phyloP scores from a whole-genome alignment of 2,888 invertebrate species.

The Brachyptera putata region DNA sequence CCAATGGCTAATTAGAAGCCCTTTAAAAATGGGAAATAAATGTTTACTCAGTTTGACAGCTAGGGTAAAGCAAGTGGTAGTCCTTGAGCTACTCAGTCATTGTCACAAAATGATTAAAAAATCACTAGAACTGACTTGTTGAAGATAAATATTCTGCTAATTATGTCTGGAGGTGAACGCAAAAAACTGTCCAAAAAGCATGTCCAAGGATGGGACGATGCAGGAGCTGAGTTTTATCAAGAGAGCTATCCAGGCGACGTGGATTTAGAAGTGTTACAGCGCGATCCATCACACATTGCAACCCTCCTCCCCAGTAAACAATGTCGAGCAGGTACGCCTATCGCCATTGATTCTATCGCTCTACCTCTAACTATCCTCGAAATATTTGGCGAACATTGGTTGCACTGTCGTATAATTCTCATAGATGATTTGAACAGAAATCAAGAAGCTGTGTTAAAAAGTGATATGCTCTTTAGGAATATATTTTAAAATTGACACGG shows the following conservation, averaged over 20 bases:
- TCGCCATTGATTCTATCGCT: conserved; percentile 48
- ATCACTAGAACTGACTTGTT: too few species aligned
- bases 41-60: too few species aligned
- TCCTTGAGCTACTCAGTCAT: too few species aligned
- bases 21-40: not conserved
- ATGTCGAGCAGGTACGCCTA: conserved; percentile 37
- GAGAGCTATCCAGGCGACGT: conserved; percentile 72
- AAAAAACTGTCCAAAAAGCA: conserved; percentile 52
- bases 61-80: too few species aligned
- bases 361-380: conserved; percentile 18
- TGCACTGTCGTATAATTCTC: too few species aligned
- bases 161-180: conserved; percentile 57
- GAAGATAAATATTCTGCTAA: too few species aligned
- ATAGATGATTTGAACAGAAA: too few species aligned
- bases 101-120: too few species aligned
- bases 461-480: too few species aligned
- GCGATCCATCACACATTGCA: conserved; percentile 69
- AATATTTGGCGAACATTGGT: too few species aligned
- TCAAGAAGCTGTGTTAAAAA: too few species aligned
- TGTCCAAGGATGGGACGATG: conserved; percentile 77
- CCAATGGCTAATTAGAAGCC: not conserved
- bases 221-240: conserved; percentile 80
- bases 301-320: conserved; percentile 77
- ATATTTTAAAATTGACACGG: too few species aligned
- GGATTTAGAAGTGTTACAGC: conserved; percentile 61